Evolutionary conservation across 2,113 vertebrate species (phyloP).

Genomic region (Callopanchax toddi): DNA sequence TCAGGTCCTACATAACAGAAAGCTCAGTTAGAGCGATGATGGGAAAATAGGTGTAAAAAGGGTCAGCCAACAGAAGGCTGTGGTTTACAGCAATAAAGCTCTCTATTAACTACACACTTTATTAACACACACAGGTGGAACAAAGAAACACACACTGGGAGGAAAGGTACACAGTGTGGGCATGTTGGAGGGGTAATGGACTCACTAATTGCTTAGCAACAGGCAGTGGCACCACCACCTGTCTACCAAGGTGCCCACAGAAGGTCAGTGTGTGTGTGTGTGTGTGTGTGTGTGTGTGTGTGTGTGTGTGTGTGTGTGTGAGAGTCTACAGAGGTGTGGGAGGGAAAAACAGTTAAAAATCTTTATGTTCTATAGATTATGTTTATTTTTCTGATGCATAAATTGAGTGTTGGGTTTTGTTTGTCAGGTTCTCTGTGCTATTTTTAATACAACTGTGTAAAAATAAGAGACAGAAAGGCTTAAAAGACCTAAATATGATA

Average conservation of each 20-base stretch:
- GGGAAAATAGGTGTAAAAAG: constrained; percentile 2
- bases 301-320: background rate
- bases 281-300: constrained; percentile 11
- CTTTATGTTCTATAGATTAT: background rate
- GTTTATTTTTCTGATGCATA: background rate
- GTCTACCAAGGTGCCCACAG: constrained; percentile 66
- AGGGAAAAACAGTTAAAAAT: background rate
- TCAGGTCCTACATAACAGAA: background rate
- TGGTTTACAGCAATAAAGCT: constrained; percentile 16
- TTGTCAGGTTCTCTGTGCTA: too few species aligned
- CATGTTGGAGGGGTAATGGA: constrained; percentile 71
- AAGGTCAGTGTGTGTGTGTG: constrained; percentile 54
- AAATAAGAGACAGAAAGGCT: too few species aligned
- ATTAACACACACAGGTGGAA: constrained; percentile 13
- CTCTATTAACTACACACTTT: constrained; percentile 14
- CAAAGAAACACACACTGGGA: constrained; percentile 15
- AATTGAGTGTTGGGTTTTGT: too few species aligned
- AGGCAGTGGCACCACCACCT: constrained; percentile 68
- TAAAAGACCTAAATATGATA: too few species aligned
- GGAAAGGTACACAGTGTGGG: constrained; percentile 40
- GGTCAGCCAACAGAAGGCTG: constrained; percentile 17
- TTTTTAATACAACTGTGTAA: too few species aligned
- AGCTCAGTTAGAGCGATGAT: background rate
- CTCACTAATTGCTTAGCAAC: constrained; percentile 77
- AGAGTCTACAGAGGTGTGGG: too few species aligned